Evolutionary conservation across 2,113 vertebrate species (phyloP), one percentile per base, ranked within the genome.

Genomic region (Cygnus atratus): DNA sequence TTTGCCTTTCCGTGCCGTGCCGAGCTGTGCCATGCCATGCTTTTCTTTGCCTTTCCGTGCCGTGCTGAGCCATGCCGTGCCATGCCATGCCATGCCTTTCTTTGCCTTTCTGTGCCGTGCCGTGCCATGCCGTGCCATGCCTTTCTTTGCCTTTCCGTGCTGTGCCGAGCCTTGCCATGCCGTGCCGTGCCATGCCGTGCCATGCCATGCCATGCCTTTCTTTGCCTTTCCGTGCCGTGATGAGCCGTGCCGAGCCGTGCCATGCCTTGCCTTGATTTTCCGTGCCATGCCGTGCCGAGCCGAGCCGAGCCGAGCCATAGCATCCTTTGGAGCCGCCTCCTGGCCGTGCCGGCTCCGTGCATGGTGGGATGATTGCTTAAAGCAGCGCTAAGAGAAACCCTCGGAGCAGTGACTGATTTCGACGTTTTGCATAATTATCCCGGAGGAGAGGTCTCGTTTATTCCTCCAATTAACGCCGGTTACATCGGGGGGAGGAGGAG

Each of bases 371-470:
- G 20, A 3, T 21, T 48, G 46, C 61, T 37, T 39, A 25, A 28
- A 62, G 25, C 62, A 41, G 62, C 18, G 25, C 24, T 16, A 39
- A 28, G 67, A 61, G 52, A 15, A 55, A 20, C 43, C 1, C 19
- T 48, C 46, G 46, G 46, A 48, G 46, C 46, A 48, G 20, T 10
- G 46, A 48, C 11, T 3, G 46, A 22, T 48, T 92, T 57, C 58
- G 41, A 17, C 62, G 84, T 84, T 91, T 91, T 54, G n/a, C 72
- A 10, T 91, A 58, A 94, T 89, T 92, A 48, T 58, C 63, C 33
- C 35, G 81, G 66, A 89, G 81, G 94, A 89, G 89, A 87, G 62
- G 41, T 91, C 87, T 94, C 66, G 44, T 82, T 93, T 93, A 61
- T 43, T 68, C 54, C 76, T 41, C 71, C 82, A 89, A 62, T 87